Conservation (phyloP, 2,888 invertebrate genomes). For the Pomacea canaliculata region DNA sequence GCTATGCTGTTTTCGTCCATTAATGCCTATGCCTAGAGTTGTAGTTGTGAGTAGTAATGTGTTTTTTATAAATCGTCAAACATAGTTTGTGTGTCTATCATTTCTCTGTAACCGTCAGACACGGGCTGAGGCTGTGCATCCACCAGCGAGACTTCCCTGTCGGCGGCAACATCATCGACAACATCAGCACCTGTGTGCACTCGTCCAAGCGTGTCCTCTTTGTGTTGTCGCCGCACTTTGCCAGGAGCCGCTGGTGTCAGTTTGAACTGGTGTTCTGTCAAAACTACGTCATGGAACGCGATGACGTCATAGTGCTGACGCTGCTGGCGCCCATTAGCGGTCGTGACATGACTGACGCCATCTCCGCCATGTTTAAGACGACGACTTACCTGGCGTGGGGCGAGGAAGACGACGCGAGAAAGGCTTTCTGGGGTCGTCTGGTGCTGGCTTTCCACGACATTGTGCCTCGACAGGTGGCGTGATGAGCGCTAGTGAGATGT, state of each 20-base stretch:
- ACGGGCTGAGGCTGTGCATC: not conserved
- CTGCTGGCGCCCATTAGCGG: not conserved
- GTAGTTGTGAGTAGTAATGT: no score
- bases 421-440: not conserved
- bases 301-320: not conserved
- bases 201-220: not conserved
- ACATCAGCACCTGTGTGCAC: not conserved
- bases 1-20: no score
- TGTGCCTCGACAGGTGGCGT: not conserved
- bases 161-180: slow-evolving; percentile 2
- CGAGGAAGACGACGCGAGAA: not conserved
- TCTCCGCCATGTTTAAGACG: not conserved
- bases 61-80: no score
- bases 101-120: no score
- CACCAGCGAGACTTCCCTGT: slow-evolving; percentile 1
- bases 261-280: not conserved
- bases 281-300: not conserved
- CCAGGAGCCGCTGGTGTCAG: slow-evolving; percentile 8
- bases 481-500: no score
- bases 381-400: slow-evolving; percentile 6
- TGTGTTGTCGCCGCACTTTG: not conserved
- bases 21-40: no score
- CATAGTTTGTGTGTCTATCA: no score
- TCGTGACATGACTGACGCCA: slow-evolving; percentile 2
- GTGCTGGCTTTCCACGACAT: not conserved